Base-by-base conservation (phyloP, 2,888 invertebrate species). In the Ornithoptera priamus region DNA sequence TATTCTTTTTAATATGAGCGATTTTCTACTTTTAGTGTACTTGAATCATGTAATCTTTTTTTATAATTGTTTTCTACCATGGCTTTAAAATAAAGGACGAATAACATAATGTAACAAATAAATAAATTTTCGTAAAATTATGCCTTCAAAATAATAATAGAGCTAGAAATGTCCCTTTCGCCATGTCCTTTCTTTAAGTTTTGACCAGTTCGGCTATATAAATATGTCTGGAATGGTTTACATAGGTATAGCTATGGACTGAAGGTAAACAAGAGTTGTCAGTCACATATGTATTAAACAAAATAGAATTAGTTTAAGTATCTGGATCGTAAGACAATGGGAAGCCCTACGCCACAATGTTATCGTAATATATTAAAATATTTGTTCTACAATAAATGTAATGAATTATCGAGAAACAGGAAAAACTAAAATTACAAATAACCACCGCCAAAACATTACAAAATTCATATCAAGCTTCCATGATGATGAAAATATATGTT, bases 401-500 rank as follows among this genome's bases (percentile, higher is more conserved):
- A n/a, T 53, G n/a, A 53, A n/a, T 18, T 53, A 18, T n/a, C 53
- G 53, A 53, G 12, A 53, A 67, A 69, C 62, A 66, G 46, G 71
- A 61, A 72, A 75, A 72, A 76, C 70, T 69, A 72, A 64, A 69
- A 67, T 65, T 85, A 50, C 30, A 30, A 5, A 61, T 69, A 59
- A 59, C 57, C 18, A 53, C 57, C 24, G 65, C 20, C 61, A 64
- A 61, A 67, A 60, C 39, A 59, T 56, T 60, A 50, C 53, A 12
- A 63, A 56, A 36, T 77, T 77, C 72, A 74, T 77, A 78, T 79
- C 77, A 79, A 79, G 72, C 74, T 80, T 80, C 80, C 79, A 80
- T 73, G 81, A 79, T 78, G 83, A 78, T 81, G 83, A 79, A 30
- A 85, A 86, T 81, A 74, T 80, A 82, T 83, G 86, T 79, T 89